Percentiles rank a stretch among this genome's conserved stretches.
Evolutionary conservation across 2,113 vertebrate genomes (phyloP).

Genomic region (Oryzias curvinotus): DNA sequence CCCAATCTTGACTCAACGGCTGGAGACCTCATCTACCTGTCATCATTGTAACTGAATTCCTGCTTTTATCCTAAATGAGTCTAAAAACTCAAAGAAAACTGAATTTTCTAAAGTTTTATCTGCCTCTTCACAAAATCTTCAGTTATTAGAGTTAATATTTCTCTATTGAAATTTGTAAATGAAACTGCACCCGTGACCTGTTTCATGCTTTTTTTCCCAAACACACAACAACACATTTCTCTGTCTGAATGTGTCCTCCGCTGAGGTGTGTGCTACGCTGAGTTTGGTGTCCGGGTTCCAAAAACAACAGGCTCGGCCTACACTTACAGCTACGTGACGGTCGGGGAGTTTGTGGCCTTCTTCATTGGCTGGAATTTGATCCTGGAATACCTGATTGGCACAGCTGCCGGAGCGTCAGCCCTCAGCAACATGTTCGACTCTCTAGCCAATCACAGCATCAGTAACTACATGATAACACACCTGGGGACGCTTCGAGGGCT

Average conservation of each 20-base stretch:
- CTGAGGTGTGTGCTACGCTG: constrained; percentile 93
- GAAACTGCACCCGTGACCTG: neutral
- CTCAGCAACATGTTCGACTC: constrained; percentile 99
- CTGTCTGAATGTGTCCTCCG: neutral
- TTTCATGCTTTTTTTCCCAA: neutral
- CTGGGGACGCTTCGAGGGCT: constrained; percentile 89
- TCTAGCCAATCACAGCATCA: constrained; percentile 95
- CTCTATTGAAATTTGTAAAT: neutral
- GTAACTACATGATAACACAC: constrained; percentile 89
- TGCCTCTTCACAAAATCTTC: too few species aligned
- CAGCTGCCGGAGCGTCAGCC: constrained; percentile 90
- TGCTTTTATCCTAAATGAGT: too few species aligned
- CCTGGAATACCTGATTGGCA: constrained; percentile 97
- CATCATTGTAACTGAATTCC: too few species aligned
- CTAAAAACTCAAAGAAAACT: too few species aligned
- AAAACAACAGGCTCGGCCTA: constrained; percentile 98
- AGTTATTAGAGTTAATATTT: too few species aligned
- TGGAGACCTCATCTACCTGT: too few species aligned
- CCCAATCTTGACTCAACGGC: too few species aligned
- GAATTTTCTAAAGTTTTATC: too few species aligned
- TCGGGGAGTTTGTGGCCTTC: constrained; percentile 95
- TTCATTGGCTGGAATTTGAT: constrained; percentile 99
- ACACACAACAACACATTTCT: neutral
- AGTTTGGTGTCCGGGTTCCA: constrained; percentile 94
- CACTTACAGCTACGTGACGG: constrained; percentile 98